Percentiles rank a stretch among this genome's conserved stretches.
phyloP scores from a whole-genome alignment of 1,140 invertebrate species.

The Zaprionus vittiger region DNA sequence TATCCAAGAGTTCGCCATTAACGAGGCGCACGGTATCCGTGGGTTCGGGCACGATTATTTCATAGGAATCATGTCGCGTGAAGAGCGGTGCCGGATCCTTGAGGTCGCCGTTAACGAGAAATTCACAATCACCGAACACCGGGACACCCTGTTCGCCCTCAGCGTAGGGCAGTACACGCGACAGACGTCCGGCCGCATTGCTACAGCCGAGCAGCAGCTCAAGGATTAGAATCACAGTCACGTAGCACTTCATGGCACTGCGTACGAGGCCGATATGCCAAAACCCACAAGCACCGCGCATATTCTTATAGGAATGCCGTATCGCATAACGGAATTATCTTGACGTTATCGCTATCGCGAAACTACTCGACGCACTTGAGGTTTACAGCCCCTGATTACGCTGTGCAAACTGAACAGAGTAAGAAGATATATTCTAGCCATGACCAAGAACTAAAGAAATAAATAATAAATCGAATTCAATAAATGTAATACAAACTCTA shows the following conservation, averaged over 20 bases:
- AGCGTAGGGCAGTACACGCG: conserved; percentile 51
- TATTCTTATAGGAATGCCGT: conserved; percentile 48
- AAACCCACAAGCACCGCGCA: background rate
- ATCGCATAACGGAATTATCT: conserved; percentile 21
- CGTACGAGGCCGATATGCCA: conserved; percentile 35
- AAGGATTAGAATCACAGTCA: conserved; percentile 48
- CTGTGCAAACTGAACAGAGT: background rate
- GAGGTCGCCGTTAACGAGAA: conserved; percentile 72
- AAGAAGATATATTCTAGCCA: conserved; percentile 5
- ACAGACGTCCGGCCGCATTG: conserved; percentile 18
- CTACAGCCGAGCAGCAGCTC: conserved; percentile 47
- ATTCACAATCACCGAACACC: conserved; percentile 71
- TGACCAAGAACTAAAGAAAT: background rate
- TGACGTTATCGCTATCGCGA: conserved; percentile 31
- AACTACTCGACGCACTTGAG: conserved; percentile 1
- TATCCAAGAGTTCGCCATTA: conserved; percentile 73
- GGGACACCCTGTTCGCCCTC: conserved; percentile 60
- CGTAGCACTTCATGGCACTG: conserved; percentile 53
- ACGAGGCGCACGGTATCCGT: conserved; percentile 65
- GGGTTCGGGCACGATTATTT: conserved; percentile 69
- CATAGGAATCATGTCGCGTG: conserved; percentile 52
- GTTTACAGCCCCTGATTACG: conserved; percentile 36
- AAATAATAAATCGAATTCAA: background rate
- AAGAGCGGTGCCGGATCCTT: conserved; percentile 74
- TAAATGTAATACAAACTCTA: background rate